Base-by-base conservation (phyloP, 1,140 invertebrate genomes). In the Philotrypesis tridentata region DNA sequence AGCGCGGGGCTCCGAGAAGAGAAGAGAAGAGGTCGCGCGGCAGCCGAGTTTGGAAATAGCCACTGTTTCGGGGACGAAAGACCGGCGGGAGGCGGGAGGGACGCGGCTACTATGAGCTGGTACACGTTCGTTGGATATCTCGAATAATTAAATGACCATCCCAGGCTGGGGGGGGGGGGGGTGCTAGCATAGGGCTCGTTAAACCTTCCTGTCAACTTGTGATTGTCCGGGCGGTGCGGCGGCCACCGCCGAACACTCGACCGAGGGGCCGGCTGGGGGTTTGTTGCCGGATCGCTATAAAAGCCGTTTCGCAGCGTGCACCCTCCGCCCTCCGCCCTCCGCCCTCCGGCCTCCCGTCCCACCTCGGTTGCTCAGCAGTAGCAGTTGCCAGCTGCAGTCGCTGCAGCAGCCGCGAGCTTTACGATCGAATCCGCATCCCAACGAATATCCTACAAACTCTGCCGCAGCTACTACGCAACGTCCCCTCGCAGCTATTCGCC, bases 111-210 rank as follows among this genome's bases (percentile, higher is more conserved):
- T 5, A 60, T n/a, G 80, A 78, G 80, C 67, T n/a, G n/a, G 82
- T 83, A 78, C 67, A 55, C 40, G 86, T 83, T 84, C 83, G 82
- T 82, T 86, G 86, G 88, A 88, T 91, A 90, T 91, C 90, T 90
- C 87, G 90, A 91, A 92, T 92, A 91, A 92, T 92, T 91, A 91
- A 92, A 91, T 91, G 91, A 92, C 90, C 90, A 89, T 90, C 88
- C 87, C 85, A 86, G 87, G 86, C 88, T 87, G 82, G 89, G 86
- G 79, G 85, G 83, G 67, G 82, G 67, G 82, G 68, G 84, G 85
- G 82, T 83, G 83, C 85, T 83, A 87, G 89, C 90, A 89, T 90
- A 91, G 90, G 90, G 90, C 89, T 91, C 90, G 89, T 91, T 91
- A 91, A 91, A 91, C 88, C 90, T 89, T 88, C 87, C 90, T 91